Percentiles rank a stretch among this genome's conserved stretches.
phyloP scores from a whole-genome alignment of 2,113 vertebrate genomes.

The Numenius arquata region DNA sequence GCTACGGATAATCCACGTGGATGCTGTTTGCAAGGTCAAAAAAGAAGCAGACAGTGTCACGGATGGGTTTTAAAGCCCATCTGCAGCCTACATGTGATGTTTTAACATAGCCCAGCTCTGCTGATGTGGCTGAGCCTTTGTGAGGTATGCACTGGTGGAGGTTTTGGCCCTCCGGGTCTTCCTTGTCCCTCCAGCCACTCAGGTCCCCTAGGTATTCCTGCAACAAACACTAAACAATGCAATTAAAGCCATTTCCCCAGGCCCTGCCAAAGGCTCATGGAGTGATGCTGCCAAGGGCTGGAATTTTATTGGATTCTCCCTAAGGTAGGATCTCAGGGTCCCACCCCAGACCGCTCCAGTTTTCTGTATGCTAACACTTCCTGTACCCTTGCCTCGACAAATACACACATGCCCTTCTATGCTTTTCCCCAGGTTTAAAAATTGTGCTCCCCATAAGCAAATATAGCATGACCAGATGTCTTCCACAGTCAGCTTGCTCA shows the following conservation, averaged over 20 bases:
- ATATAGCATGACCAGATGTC: conserved; percentile 72
- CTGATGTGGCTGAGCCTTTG: fast-evolving
- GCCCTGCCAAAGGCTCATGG: neutral
- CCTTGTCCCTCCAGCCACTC: neutral
- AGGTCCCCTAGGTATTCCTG: neutral
- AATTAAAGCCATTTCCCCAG: neutral
- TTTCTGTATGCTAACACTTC: neutral
- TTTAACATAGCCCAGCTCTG: neutral
- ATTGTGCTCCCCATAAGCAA: conserved; percentile 72
- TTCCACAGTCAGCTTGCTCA: conserved; percentile 73
- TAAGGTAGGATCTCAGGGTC: neutral
- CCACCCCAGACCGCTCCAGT: neutral
- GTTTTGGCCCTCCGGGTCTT: neutral
- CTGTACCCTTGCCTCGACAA: neutral
- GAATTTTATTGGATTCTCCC: neutral
- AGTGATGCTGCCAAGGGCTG: neutral
- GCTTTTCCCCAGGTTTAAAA: conserved; percentile 71
- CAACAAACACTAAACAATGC: neutral
- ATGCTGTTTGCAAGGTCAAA: neutral
- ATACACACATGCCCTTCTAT: neutral
- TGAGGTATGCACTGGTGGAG: fast-evolving
- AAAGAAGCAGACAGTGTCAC: neutral
- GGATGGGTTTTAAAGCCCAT: neutral
- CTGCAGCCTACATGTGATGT: neutral
- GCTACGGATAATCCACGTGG: neutral